Base-by-base conservation (phyloP, 2,888 invertebrate genomes). In the Sarcophaga caerulescens region DNA sequence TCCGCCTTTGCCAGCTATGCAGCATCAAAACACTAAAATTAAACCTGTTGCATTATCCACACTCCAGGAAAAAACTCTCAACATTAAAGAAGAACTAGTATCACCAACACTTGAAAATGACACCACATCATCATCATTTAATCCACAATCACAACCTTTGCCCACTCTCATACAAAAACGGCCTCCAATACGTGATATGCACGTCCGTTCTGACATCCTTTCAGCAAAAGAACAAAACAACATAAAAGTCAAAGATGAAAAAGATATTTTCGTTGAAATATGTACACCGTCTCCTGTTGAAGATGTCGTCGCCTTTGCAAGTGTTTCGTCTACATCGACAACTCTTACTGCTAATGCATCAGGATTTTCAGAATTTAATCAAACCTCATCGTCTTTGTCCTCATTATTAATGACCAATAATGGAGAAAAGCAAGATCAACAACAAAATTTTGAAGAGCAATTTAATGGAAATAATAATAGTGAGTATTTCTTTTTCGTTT, bases 221-320 rank as follows among this genome's bases (percentile, higher is more conserved):
- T 92, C 92, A 3, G 90, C 89, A 6, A 92, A 92, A 81, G 92
- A 92, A 76, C 90, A 90, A 86, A 89, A 89, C 10, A 90, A 90
- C 60, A 89, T 88, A 5, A 89, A 91, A 83, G 88, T 88, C 8
- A 89, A 89, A 21, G 90, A 92, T 88, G 92, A 92, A 57, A 92
- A 93, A 78, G 92, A 92, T 89, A 88, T 91, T 3, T 90, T 90
- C 80, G 89, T 92, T 12, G 92, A 92, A 47, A 90, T 90, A 81
- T 88, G 87, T 75, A 87, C 90, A 68, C 88, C 90, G 17, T 90
- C 91, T 6, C 89, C 80, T 73, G 88, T 90, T 4, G 91, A 91
- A 70, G 91, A 91, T 12, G 89, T 90, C 35, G 10, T 35, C 10
- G 35, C 35, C 68, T 92, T 92, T 65, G 89, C 81, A 87, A 2